These are phyloP conservation scores for Cremastinae sp. DNA, from an alignment of 2,888 invertebrate genomes.

Conservation along the genomic window DNA sequence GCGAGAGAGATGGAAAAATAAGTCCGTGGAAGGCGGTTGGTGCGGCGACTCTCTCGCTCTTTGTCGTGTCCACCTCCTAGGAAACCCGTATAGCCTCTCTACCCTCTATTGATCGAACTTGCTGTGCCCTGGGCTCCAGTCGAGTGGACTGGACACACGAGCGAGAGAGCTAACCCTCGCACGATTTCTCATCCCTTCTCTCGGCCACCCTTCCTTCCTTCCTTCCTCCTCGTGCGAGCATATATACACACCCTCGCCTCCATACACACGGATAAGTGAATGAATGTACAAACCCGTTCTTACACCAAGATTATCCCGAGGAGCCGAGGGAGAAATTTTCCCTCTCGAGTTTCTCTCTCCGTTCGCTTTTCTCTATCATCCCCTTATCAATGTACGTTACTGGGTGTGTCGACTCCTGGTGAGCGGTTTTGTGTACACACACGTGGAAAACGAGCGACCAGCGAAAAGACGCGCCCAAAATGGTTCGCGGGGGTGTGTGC, in stretches of 20 bases:
- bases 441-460: constrained; percentile 58
- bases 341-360: constrained; percentile 7
- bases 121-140: constrained; percentile 78
- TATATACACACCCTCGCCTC: background rate
- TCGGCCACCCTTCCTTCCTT: constrained; percentile 55
- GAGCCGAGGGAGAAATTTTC: constrained; percentile 12
- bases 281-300: constrained; percentile 42
- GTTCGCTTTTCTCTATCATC: constrained; percentile 43
- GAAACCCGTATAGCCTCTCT: constrained; percentile 76
- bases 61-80: constrained; percentile 77
- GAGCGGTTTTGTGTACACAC: constrained; percentile 51
- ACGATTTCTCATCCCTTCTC: constrained; percentile 68
- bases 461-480: constrained; percentile 77
- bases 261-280: constrained; percentile 18
- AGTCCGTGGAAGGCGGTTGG: constrained; percentile 44
- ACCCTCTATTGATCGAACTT: constrained; percentile 80
- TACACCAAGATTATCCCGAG: constrained; percentile 45
- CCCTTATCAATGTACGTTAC: constrained; percentile 54
- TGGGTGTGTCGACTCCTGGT: constrained; percentile 46
- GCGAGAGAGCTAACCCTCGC: constrained; percentile 71
- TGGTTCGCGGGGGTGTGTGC: constrained; percentile 64
- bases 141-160: constrained; percentile 79
- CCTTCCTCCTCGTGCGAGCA: constrained; percentile 51
- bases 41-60: constrained; percentile 47
- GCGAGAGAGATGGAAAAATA: constrained; percentile 17